These are phyloP conservation scores for Ceraclea dissimilis DNA, from an alignment of 2,888 invertebrate genomes.

Conservation along the genomic window DNA sequence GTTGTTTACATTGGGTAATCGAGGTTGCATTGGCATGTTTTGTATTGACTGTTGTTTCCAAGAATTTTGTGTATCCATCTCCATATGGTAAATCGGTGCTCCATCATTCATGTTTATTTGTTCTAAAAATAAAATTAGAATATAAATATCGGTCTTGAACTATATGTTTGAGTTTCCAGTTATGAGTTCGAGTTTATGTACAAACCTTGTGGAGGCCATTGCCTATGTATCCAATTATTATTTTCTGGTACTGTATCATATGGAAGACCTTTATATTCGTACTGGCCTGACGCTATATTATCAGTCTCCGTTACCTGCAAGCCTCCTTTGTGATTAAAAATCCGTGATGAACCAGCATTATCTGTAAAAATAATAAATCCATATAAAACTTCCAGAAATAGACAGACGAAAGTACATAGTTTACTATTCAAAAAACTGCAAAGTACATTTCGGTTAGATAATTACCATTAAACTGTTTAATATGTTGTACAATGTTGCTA, in stretches of 20 bases:
- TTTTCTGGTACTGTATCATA: constrained; percentile 23
- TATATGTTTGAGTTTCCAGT: neutral
- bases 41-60: constrained; percentile 24
- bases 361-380: constrained; percentile 31
- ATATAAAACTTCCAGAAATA: neutral
- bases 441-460: no score
- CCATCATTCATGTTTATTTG: constrained; percentile 22
- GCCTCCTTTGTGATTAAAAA: constrained; percentile 66
- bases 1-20: constrained; percentile 17
- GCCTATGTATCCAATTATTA: constrained; percentile 21
- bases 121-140: constrained; percentile 15
- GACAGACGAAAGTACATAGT: neutral
- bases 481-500: constrained; percentile 16
- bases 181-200: no score
- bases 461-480: constrained; percentile 23
- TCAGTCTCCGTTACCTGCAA: constrained; percentile 49
- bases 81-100: constrained; percentile 23
- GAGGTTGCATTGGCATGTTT: constrained; percentile 18
- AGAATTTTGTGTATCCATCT: constrained; percentile 22
- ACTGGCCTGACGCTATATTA: constrained; percentile 27
- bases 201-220: constrained; percentile 21
- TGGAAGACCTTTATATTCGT: constrained; percentile 24
- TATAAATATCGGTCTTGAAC: no score
- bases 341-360: constrained; percentile 51
- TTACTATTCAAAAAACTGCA: neutral